Evolutionary conservation across 2,888 invertebrate species (phyloP), one percentile per base, ranked within the genome.

Genomic region (Hydroisotoma schaefferi): DNA sequence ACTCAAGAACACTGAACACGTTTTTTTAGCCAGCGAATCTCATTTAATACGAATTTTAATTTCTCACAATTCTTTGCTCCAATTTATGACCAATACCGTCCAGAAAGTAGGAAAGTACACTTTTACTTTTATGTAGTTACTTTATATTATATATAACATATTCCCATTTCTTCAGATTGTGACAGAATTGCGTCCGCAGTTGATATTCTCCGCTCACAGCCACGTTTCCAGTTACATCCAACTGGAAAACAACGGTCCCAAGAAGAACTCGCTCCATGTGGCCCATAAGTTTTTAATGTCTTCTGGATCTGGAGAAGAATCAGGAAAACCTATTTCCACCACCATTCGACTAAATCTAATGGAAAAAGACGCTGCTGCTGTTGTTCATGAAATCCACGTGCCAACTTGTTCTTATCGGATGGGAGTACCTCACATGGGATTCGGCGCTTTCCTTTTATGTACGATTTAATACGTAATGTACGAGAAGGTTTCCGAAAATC

Each of bases 331-430:
- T 4, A 18, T 40, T 5, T 40, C 40, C 5, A 23, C 46, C 25
- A 15, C 25, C 3, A 8, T 46, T 23, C 25, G 23, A 23, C 3
- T 25, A 4, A 8, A 22, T 23, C 22, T 46, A 6, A 46, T 23
- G 25, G 25, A 25, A 5, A 46, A 46, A 6, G 46, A 46, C 22
- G 8, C 33, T 10, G 8, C 33, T 33, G n/a, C 23, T 25, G 48
- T 44, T 10, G 75, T 85, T 62, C 81, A 84, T 73, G 95, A 97
- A 80, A 83, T 97, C 51, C 84, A 87, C 77, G 88, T 94, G 68
- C 97, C 97, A 2, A 94, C 97, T 0, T 93, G 92, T 75, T 94
- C 94, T 0, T 98, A 98, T 76, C 83, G 98, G 73, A 98, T 98
- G 97, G 97, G 97, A 1, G 90, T 88, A 22, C 76, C 78, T 2